These are phyloP conservation scores for Gnathonemus longibarbis DNA, from an alignment of 2,113 vertebrate genomes.

Conservation along the genomic window DNA sequence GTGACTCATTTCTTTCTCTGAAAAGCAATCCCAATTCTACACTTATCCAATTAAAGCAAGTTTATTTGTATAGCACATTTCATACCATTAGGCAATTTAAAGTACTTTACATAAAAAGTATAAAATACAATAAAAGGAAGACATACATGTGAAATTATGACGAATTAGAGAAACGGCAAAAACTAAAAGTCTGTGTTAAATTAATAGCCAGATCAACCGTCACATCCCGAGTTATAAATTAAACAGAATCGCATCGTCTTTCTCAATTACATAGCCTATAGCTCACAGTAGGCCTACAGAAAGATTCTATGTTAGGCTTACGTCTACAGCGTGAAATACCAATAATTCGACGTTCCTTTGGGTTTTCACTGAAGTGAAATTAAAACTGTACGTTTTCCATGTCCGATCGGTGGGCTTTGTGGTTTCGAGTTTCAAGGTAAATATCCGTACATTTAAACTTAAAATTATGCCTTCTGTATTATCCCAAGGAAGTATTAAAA, in stretches of 20 bases:
- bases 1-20: neutral
- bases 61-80: neutral
- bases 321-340: neutral
- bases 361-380: neutral
- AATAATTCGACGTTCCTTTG: neutral
- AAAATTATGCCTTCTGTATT: neutral
- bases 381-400: neutral
- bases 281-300: neutral
- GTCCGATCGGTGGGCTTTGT: neutral
- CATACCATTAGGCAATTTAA: neutral
- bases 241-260: neutral
- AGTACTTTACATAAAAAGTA: neutral
- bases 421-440: neutral
- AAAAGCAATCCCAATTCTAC: neutral
- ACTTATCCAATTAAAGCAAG: neutral
- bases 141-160: neutral
- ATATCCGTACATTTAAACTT: neutral
- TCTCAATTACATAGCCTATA: neutral
- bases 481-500: neutral
- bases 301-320: neutral
- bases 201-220: neutral
- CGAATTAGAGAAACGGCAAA: neutral
- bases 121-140: neutral
- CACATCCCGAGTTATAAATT: neutral
- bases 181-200: neutral